Evolutionary conservation across 2,888 invertebrate species (phyloP).

Genomic region (Acheta domesticus): DNA sequence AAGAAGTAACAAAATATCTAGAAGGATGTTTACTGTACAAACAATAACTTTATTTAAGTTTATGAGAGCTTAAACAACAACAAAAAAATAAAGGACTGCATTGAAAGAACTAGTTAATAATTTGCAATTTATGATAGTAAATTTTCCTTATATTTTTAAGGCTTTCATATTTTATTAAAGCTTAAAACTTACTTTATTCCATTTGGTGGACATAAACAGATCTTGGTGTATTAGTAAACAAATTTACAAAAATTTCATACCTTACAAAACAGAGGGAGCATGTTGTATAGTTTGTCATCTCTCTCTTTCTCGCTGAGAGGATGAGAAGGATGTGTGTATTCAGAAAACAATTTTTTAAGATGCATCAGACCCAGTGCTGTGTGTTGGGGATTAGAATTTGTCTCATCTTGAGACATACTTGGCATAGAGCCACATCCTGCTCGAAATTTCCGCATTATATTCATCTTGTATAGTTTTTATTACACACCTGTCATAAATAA

Average conservation of each 20-base stretch:
- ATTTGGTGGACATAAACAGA: no score
- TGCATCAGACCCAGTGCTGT: conserved; percentile 92
- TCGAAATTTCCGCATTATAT: conserved; percentile 89
- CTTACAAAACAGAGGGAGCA: conserved; percentile 97
- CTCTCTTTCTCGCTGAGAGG: conserved; percentile 75
- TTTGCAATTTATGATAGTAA: no score
- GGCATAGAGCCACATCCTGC: conserved; percentile 53
- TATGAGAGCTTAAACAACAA: no score
- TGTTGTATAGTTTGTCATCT: conserved; percentile 92
- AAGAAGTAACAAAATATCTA: conserved; percentile 28
- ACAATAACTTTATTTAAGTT: no score
- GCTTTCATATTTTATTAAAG: no score
- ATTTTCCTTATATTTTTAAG: no score
- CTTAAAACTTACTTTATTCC: no score
- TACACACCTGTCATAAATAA: neutral
- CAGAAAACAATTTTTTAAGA: conserved; percentile 91
- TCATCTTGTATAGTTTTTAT: conserved; percentile 57
- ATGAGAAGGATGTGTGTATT: conserved; percentile 86
- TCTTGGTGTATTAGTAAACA: neutral
- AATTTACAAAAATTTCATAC: conserved; percentile 87
- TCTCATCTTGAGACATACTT: conserved; percentile 57
- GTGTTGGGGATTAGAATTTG: conserved; percentile 66
- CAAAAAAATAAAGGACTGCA: no score
- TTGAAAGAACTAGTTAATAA: no score
- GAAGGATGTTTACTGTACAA: no score